phyloP scores from a whole-genome alignment of 2,888 invertebrate genomes.

The Sphaeridia pumilis region DNA sequence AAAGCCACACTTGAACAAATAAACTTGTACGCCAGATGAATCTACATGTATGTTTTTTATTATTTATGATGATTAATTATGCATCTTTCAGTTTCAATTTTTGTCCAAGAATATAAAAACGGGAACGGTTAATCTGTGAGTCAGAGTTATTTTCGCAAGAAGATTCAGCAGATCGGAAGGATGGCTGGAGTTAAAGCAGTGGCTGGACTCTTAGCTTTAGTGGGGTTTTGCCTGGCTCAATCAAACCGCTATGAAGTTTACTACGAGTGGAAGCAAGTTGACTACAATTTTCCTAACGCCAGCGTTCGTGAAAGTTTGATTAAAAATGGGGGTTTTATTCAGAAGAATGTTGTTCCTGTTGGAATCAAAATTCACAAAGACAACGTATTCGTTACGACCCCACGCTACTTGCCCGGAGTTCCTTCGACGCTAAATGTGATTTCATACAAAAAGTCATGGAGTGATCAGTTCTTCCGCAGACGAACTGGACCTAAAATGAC shows the following conservation, averaged over 20 bases:
- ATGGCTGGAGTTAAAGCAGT: no score
- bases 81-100: no score
- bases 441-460: constrained; percentile 6
- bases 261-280: constrained; percentile 2
- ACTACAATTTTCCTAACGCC: neutral
- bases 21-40: no score
- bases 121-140: neutral
- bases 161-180: no score
- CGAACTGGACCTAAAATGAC: constrained; percentile 40
- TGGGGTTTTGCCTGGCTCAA: neutral
- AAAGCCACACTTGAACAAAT: no score
- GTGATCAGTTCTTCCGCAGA: neutral
- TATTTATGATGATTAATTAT: no score
- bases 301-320: neutral
- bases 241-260: neutral
- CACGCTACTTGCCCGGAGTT: constrained; percentile 11
- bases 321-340: neutral
- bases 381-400: constrained; percentile 12
- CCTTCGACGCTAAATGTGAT: constrained; percentile 11
- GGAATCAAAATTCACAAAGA: constrained; percentile 5
- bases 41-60: no score
- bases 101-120: neutral
- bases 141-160: no score
- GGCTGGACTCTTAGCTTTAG: no score
- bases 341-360: constrained; percentile 3